phyloP scores from a whole-genome alignment of 2,797 vertebrate genomes.

The Cryptoprocta ferox region DNA sequence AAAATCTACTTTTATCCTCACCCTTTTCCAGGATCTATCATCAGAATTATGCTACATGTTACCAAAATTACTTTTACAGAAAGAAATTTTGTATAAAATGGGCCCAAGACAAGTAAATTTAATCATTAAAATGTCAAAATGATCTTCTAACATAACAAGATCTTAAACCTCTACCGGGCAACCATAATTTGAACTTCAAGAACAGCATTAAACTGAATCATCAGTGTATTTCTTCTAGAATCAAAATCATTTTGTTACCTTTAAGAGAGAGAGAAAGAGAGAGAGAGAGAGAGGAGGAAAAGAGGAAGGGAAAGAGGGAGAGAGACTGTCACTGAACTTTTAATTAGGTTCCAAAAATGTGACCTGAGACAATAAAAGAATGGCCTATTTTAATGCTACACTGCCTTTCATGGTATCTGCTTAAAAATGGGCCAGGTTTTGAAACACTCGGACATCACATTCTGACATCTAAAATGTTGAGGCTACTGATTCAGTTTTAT shows the following conservation, averaged over 20 bases:
- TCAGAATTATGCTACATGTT: not conserved
- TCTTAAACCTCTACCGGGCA: not conserved
- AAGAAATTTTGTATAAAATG: not conserved
- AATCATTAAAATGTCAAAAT: not conserved
- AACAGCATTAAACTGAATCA: not conserved
- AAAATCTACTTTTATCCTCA: not conserved
- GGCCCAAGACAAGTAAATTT: not conserved
- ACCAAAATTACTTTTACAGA: not conserved
- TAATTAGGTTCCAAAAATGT: slow-evolving; percentile 50
- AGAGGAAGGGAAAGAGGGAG: not conserved
- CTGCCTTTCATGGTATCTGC: not conserved
- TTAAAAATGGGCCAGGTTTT: slow-evolving; percentile 19
- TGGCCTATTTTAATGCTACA: slow-evolving; percentile 17
- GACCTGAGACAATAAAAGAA: slow-evolving; percentile 13
- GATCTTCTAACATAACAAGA: not conserved
- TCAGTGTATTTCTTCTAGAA: not conserved
- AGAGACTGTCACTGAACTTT: not conserved
- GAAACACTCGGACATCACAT: not conserved
- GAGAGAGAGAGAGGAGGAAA: too few species aligned
- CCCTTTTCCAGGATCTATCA: not conserved
- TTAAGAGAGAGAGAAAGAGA: not conserved
- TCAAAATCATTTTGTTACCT: not conserved
- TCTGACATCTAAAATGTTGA: not conserved
- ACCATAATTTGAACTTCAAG: not conserved
- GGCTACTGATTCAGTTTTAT: not conserved